phyloP scores from a whole-genome alignment of 1,140 invertebrate genomes.

The Sminthurides bifidus region DNA sequence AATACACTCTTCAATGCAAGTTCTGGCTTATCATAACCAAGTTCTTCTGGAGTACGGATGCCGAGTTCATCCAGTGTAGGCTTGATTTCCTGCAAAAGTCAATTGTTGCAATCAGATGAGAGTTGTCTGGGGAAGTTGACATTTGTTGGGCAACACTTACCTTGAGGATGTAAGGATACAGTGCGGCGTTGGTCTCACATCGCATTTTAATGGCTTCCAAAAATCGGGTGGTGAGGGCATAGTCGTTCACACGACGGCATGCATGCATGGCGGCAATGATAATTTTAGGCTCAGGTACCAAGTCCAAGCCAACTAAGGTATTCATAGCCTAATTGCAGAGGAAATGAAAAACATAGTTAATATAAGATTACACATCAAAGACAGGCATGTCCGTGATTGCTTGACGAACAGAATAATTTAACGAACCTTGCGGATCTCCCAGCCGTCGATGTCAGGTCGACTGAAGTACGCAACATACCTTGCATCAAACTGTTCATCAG shows the following conservation, averaged over 20 bases:
- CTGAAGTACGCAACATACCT: slow-evolving; percentile 78
- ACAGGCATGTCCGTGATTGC: neutral
- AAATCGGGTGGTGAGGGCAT: slow-evolving; percentile 79
- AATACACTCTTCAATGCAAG: slow-evolving; percentile 64
- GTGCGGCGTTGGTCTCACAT: slow-evolving; percentile 55
- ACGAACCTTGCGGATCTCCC: slow-evolving; percentile 74
- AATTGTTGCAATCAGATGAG: neutral
- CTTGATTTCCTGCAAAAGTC: slow-evolving; percentile 58
- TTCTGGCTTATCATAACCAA: slow-evolving; percentile 96
- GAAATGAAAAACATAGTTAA: neutral
- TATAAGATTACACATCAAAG: neutral
- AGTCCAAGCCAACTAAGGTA: slow-evolving; percentile 66
- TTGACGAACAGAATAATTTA: neutral
- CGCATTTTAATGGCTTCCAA: slow-evolving; percentile 85
- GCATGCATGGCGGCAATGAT: slow-evolving; percentile 83
- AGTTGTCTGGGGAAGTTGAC: neutral
- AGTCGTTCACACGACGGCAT: slow-evolving; percentile 87
- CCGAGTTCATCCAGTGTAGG: slow-evolving; percentile 89
- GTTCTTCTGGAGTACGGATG: slow-evolving; percentile 83
- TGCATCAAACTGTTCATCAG: slow-evolving; percentile 58
- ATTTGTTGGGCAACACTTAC: slow-evolving; percentile 24
- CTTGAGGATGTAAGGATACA: slow-evolving; percentile 78
- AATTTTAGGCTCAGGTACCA: slow-evolving; percentile 89
- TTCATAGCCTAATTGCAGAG: slow-evolving; percentile 40
- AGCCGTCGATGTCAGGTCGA: slow-evolving; percentile 81